Evolutionary conservation across 1,140 invertebrate species (phyloP).

Genomic region (Hesperophylax magnus): DNA sequence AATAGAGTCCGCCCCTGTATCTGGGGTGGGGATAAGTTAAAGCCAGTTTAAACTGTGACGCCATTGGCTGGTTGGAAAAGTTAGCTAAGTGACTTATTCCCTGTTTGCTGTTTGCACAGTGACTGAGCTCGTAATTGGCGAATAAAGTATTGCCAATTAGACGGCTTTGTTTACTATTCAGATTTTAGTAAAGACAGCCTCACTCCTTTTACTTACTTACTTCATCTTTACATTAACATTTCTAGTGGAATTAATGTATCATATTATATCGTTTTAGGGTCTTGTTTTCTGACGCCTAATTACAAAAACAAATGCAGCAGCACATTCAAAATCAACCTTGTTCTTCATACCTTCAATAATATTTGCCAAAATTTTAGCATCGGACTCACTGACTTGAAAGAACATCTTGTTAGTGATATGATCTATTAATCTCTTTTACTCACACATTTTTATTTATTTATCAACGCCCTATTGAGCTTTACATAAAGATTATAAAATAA

Average conservation of each 20-base stretch:
- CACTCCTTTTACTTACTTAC: not conserved
- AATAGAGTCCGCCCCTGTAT: not conserved
- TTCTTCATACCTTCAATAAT: too few species aligned
- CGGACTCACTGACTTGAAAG: too few species aligned
- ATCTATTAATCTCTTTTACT: too few species aligned
- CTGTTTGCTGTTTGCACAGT: conserved; percentile 32
- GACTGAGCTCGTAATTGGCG: conserved; percentile 34
- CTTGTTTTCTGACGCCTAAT: not conserved
- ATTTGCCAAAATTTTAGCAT: too few species aligned
- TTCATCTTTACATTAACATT: not conserved
- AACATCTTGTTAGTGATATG: too few species aligned
- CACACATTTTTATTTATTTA: too few species aligned
- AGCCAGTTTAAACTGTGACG: conserved; percentile 22
- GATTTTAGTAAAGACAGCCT: not conserved
- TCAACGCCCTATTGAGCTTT: too few species aligned
- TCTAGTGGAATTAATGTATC: not conserved
- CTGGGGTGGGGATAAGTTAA: conserved; percentile 13
- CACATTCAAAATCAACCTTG: too few species aligned
- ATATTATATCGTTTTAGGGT: not conserved
- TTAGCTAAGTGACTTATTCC: conserved; percentile 22
- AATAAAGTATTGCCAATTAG: conserved; percentile 41
- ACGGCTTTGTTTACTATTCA: not conserved
- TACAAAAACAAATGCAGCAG: too few species aligned
- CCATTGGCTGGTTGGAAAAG: conserved; percentile 41
- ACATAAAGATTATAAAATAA: too few species aligned